Evolutionary conservation across 2,797 vertebrate genomes (phyloP), one percentile per base, ranked within the genome.

Genomic region (Pipistrellus kuhlii): DNA sequence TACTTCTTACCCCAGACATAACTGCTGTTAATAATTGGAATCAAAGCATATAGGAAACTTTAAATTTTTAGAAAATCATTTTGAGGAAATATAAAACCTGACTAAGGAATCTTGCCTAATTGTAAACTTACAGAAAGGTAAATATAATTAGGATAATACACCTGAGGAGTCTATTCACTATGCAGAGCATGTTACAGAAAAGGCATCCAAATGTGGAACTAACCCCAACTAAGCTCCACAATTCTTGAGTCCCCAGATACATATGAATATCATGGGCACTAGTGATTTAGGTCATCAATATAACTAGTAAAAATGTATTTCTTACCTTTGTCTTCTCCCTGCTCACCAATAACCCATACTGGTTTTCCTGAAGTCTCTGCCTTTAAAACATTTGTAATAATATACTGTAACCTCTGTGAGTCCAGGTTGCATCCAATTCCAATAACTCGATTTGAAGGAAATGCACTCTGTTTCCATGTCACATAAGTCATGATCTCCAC

Each of bases 401-500:
- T 90, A 76, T 99, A 98, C 41, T 98, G 98, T 41, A 99, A 98
- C 77, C 99, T 98, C 97, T 98, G 98, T 0, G 99, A 99, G 96
- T 99, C 99, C 96, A 99, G 98, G 96, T 99, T 99, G 96, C 99
- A 99, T n/a, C 99, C 99, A 14, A 98, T 98, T 91, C 99, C 99
- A 5, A 99, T 98, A 95, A 99, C 99, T 82, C 95, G 98, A 7
- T 97, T 98, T 44, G 98, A 98, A 84, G 99, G 98, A 95, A 99
- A 98, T 0, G 98, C 97, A 15, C 99, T 99, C 97, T 99, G 98
- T 94, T 99, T 99, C 99, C 99, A 99, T 0, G 99, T 99, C 10
- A 99, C 98, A 0, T 99, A 99, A 0, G 99, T 98, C 99, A 99
- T 99, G 85, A 99, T 97, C 98, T 99, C 99, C 98, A 99, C 99